Base-by-base conservation (phyloP, 2,888 invertebrate species). In the Margaritifera margaritifera region DNA sequence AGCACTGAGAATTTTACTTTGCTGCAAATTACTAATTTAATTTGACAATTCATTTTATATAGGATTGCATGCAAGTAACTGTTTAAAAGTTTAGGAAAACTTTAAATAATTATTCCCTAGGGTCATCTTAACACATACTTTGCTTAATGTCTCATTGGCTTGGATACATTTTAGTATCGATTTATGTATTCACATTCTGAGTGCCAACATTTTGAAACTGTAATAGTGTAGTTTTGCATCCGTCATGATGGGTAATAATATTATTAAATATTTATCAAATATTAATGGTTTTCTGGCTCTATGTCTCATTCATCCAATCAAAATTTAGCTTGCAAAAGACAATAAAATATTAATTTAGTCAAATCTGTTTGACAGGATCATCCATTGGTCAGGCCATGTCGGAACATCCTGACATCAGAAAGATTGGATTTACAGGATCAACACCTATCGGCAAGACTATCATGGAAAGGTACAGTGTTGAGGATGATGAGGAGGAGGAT, bases 401-500 rank as follows among this genome's bases (percentile, higher is more conserved):
- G 0, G 93, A 94, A 79, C 98, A 98, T 89, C 94, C 94, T 0
- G 90, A 93, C 3, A 93, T 99, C 0, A 92, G 97, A 75, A 99
- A 99, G 87, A 91, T 99, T 0, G 98, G 98, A 2, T 99, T 99
- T 90, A 99, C 98, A 0, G 98, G 98, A 31, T 98, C 98, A 68
- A 99, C 98, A 0, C 94, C 94, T 77, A 93, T 98, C 62, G 98
- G 98, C 68, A 94, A 95, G 88, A 93, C 94, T 0, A 97, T 99
- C 69, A 98, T 99, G 98, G 93, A 93, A 84, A 94, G 91, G 90
- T 91, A 71, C 8, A 20, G n/a, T 42, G 11, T 50, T 18, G 22
- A 20, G 1, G n/a, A 20, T 50, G 51, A 8, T 18, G 22, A 62
- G n/a, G n/a, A 11, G 42, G n/a, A 6, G 20, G 4, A 0, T n/a